phyloP scores from a whole-genome alignment of 53 echinoderm and acorn worm genomes.

The Stichopus horrens region DNA sequence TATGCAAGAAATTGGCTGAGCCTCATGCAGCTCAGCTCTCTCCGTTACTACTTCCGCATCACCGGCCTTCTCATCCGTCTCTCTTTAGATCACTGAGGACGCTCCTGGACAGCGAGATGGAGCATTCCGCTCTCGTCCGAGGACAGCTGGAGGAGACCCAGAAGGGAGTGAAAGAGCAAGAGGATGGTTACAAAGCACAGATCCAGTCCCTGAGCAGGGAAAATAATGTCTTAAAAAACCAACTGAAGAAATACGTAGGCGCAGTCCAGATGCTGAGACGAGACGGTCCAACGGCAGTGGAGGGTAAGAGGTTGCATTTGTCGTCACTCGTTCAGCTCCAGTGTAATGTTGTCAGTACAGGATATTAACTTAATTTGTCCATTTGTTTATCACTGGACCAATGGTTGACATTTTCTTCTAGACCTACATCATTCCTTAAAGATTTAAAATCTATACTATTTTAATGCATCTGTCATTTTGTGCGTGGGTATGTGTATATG shows the following conservation, averaged over 20 bases:
- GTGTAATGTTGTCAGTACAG: not conserved
- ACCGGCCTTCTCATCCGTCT: not conserved
- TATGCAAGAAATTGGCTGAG: not conserved
- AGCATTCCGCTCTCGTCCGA: constrained; percentile 79
- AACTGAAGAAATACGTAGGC: constrained; percentile 97
- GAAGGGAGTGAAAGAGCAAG: constrained; percentile 49
- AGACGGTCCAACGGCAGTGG: constrained; percentile 28
- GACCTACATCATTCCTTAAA: no score
- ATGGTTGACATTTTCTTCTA: no score
- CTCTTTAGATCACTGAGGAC: constrained; percentile 70
- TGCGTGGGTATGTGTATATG: no score
- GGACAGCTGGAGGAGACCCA: constrained; percentile 81
- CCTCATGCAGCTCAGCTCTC: not conserved
- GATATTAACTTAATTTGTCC: not conserved
- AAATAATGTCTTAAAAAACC: constrained; percentile 89
- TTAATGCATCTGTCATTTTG: no score
- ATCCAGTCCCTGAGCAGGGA: constrained; percentile 80
- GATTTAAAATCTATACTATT: no score
- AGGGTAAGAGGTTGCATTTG: constrained; percentile 7
- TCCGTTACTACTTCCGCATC: not conserved
- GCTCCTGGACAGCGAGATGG: constrained; percentile 96
- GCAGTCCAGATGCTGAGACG: constrained; percentile 90
- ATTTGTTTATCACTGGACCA: no score
- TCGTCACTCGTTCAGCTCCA: no score
- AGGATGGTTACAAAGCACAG: constrained; percentile 69